Evolutionary conservation across 1,140 invertebrate genomes (phyloP).

Genomic region (Ceratosolen fusciceps): DNA sequence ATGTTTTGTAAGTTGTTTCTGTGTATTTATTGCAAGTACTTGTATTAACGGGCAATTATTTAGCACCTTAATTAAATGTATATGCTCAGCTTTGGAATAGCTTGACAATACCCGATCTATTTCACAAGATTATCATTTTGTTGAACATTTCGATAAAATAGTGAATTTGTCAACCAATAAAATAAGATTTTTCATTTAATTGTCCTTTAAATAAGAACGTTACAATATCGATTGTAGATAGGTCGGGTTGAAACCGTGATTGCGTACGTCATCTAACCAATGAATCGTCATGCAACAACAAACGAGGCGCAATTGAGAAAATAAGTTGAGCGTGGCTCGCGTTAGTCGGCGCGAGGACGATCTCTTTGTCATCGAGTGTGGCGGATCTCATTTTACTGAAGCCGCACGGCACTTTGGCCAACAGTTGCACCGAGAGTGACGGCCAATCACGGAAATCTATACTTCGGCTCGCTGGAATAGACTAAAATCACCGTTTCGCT

Average conservation of each 20-base stretch:
- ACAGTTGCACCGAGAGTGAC: background rate
- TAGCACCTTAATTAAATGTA: too few relatives aligned
- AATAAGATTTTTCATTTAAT: too few relatives aligned
- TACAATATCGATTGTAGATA: background rate
- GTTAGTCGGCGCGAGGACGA: background rate
- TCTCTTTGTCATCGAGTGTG: background rate
- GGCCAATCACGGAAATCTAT: conserved; percentile 3
- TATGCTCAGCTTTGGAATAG: too few relatives aligned
- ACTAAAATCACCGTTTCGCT: conserved; percentile 41
- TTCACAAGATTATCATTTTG: too few relatives aligned
- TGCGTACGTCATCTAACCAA: background rate
- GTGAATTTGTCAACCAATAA: too few relatives aligned
- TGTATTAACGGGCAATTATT: too few relatives aligned
- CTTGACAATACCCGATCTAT: too few relatives aligned
- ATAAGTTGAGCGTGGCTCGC: background rate
- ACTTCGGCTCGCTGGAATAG: conserved; percentile 8
- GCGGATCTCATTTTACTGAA: background rate
- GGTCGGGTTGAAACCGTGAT: background rate
- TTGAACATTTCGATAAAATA: too few relatives aligned
- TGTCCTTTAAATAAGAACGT: too few relatives aligned
- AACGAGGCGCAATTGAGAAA: conserved; percentile 8
- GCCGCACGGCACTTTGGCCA: too few relatives aligned
- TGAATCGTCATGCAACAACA: background rate
- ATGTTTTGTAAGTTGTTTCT: too few relatives aligned
- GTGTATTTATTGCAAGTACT: too few relatives aligned